Evolutionary conservation across 2,113 vertebrate species (phyloP), one percentile per base, ranked within the genome.

Genomic region (Nycticryphes semicollaris): DNA sequence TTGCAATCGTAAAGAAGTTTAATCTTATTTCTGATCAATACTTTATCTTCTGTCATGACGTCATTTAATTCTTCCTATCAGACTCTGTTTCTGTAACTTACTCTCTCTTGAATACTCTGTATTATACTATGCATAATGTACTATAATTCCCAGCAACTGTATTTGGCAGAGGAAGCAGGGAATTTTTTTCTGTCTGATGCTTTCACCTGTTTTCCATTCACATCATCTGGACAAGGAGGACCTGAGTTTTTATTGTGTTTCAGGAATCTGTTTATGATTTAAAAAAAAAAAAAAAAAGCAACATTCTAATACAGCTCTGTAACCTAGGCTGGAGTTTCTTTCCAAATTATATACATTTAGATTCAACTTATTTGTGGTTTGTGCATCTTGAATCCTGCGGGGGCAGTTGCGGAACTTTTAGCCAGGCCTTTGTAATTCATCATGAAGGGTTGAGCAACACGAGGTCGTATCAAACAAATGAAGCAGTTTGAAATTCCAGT

Each of bases 11-110:
- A 51, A 47, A 33, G 63, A 82, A 54, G 47, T 43, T 60, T 89
- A 31, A 87, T 92, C 90, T 95, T 70, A 10, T 75, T 93, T 89
- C 43, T 90, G 54, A 97, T 88, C 67, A 43, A 21, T 85, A 12
- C 51, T 87, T 84, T 51, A 45, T 88, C 59, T 93, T 60, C 90
- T 83, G 47, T 83, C 7, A 8, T 69, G 70, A 69, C 2, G 3
- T 80, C 6, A 51, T 56, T 89, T 80, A 68, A 57, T 80, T 86
- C 24, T 85, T 93, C n/a, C n/a, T 53, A 53, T 70, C 76, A 50
- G 53, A 37, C 50, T 74, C 54, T 83, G 33, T 84, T 74, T 94
- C 45, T 77, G 50, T 85, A 67, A 69, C 63, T 57, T 62, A 24
- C 43, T 86, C 22, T 77, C 66, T 81, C 89, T 35, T 14, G 33